These are phyloP conservation scores for Esox niger DNA, from an alignment of 2,113 vertebrate species.

Conservation along the genomic window DNA sequence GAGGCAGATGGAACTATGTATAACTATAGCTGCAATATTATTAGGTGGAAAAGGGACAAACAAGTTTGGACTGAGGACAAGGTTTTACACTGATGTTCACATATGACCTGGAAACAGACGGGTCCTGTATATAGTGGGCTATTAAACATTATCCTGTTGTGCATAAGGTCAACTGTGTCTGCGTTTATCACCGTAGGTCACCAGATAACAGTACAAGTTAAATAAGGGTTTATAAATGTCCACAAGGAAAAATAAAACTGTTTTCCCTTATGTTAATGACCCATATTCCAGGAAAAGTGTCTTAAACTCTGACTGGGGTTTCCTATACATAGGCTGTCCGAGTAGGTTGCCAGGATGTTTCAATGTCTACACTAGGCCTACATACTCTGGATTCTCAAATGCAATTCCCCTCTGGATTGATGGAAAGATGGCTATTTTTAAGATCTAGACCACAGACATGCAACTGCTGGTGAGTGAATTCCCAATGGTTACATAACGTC, in stretches of 20 bases:
- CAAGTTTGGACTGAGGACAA: slow-evolving; percentile 1
- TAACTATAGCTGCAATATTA: background rate
- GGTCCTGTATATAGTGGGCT: background rate
- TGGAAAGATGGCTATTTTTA: background rate
- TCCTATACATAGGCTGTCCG: background rate
- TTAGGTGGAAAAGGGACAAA: background rate
- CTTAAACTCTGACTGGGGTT: background rate
- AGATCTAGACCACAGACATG: too few species aligned
- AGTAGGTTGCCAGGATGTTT: background rate
- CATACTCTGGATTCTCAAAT: background rate
- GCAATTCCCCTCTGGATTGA: background rate
- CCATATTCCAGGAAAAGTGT: background rate
- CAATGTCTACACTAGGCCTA: background rate
- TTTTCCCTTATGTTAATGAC: background rate
- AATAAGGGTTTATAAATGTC: background rate
- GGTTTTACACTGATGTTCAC: background rate
- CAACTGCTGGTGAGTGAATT: too few species aligned
- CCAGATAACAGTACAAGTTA: background rate
- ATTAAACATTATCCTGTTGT: background rate
- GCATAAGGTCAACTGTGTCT: background rate
- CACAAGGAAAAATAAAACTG: background rate
- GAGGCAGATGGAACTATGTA: slow-evolving; percentile 1
- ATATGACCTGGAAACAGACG: background rate
- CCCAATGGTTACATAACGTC: too few species aligned
- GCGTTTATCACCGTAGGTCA: background rate